A percentile compares a stretch with the other conserved stretches of the same genome.
Evolutionary conservation across 2,113 vertebrate genomes (phyloP).

Genomic region (Plotosus lineatus): DNA sequence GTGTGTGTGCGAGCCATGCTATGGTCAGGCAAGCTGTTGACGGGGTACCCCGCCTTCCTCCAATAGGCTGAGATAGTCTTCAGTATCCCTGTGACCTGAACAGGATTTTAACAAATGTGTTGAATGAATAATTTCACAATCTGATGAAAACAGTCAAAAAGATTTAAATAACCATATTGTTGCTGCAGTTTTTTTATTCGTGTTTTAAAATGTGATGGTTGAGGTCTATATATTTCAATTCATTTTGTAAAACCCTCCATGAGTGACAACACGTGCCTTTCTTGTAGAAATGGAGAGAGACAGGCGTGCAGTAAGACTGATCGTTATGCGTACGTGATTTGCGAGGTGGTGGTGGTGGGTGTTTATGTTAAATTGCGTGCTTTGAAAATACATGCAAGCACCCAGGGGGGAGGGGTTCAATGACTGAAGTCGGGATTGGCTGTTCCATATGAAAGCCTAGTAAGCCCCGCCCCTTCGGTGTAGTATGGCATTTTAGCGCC

Average conservation of each 20-base stretch:
- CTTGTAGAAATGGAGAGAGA: neutral
- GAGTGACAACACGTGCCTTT: neutral
- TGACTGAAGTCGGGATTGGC: constrained; percentile 9
- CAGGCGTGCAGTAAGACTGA: neutral
- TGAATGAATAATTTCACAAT: neutral
- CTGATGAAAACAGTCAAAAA: neutral
- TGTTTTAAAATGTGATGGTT: neutral
- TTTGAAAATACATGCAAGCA: neutral
- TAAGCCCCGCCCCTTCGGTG: neutral
- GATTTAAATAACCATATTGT: too few species aligned
- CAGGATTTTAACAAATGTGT: too few species aligned
- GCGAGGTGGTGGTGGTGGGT: neutral
- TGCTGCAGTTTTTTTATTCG: neutral
- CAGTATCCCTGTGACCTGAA: too few species aligned
- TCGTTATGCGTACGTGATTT: neutral
- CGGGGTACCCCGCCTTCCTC: too few species aligned
- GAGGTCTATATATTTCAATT: neutral
- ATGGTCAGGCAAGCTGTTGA: too few species aligned
- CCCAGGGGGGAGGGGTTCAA: neutral
- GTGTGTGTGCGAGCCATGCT: too few species aligned
- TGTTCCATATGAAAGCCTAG: neutral
- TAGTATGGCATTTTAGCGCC: constrained; percentile 19
- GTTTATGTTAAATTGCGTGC: neutral
- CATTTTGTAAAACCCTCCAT: neutral
- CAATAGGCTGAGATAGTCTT: too few species aligned